phyloP scores from a whole-genome alignment of 37 sponge, comb jelly and placozoan genomes.

The Theonella swinhoei region DNA sequence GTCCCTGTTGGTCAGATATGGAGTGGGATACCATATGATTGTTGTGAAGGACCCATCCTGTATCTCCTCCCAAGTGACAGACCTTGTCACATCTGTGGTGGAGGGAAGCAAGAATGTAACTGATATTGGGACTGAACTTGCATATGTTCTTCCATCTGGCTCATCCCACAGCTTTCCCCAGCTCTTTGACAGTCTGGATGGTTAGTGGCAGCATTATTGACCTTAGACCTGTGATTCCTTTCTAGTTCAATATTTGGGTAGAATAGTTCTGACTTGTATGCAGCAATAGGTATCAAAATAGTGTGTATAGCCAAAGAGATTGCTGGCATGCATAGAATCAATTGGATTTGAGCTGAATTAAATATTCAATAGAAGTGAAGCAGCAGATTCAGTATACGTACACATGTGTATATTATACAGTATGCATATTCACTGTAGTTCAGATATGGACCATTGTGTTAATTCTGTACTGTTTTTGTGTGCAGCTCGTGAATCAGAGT shows the following conservation, averaged over 20 bases:
- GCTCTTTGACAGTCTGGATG: slow-evolving; percentile 84
- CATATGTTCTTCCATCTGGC: slow-evolving; percentile 80
- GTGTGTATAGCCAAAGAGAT: too few species aligned
- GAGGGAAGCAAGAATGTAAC: slow-evolving; percentile 58
- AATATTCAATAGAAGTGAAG: too few species aligned
- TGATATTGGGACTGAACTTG: slow-evolving; percentile 89
- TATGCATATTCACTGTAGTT: background rate
- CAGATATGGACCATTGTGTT: background rate
- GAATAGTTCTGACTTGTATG: too few species aligned
- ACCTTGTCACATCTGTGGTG: slow-evolving; percentile 55
- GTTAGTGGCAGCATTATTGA: slow-evolving; percentile 1
- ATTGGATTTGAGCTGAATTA: too few species aligned
- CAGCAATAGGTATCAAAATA: too few species aligned
- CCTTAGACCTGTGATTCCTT: too few species aligned
- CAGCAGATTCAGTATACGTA: too few species aligned
- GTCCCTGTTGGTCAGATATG: slow-evolving; percentile 42
- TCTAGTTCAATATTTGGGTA: too few species aligned
- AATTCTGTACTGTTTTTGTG: background rate
- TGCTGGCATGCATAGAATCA: too few species aligned
- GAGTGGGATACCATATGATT: slow-evolving; percentile 97
- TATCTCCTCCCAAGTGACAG: slow-evolving; percentile 50
- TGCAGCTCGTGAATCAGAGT: slow-evolving; percentile 23
- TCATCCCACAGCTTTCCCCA: slow-evolving; percentile 68
- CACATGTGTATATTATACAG: background rate
- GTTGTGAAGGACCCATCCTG: slow-evolving; percentile 81